Evolutionary conservation across 2,113 vertebrate species (phyloP), one percentile per base, ranked within the genome.

Genomic region (Reinhardtius hippoglossoides): DNA sequence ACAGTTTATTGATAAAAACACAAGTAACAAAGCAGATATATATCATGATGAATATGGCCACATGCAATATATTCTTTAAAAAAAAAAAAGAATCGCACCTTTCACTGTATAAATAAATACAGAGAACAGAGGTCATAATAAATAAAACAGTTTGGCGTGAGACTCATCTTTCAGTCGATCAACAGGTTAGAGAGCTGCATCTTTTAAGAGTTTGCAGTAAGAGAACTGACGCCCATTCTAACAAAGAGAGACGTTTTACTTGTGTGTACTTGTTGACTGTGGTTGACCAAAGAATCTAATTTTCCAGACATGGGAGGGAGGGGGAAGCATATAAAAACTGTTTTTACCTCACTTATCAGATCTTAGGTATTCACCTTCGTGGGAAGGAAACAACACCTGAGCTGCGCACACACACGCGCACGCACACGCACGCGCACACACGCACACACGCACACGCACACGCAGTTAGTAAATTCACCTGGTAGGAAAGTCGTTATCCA

Each of bases 251-350:
- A 65, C 4, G 71, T 64, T 81, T 81, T 64, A 81, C 90, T 83
- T 93, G 91, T 88, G 81, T 87, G 77, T 90, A 81, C 88, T 90
- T 91, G 91, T 70, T 90, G 83, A 83, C 77, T 91, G 89, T 83
- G 92, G 90, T 90, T 86, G 89, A 88, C 87, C 84, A 74, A 90
- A 86, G 55, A 93, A 92, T 91, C 82, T 70, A 78, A 86, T 89
- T 88, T 88, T 69, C 52, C 81, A 88, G 75, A 77, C 72, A 20
- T 60, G 60, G 67, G 27, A 86, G 57, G 73, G 84, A 61, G 77
- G 61, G 35, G 70, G 73, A 46, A 80, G 75, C 65, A 58, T 57
- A 85, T 76, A 68, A 78, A 88, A 85, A 74, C 72, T 56, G 54
- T 67, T 73, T 82, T 77, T 61, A 71, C 81, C 65, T 74, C 54